phyloP scores from a whole-genome alignment of 2,888 invertebrate genomes.

The Laspeyria flexula region DNA sequence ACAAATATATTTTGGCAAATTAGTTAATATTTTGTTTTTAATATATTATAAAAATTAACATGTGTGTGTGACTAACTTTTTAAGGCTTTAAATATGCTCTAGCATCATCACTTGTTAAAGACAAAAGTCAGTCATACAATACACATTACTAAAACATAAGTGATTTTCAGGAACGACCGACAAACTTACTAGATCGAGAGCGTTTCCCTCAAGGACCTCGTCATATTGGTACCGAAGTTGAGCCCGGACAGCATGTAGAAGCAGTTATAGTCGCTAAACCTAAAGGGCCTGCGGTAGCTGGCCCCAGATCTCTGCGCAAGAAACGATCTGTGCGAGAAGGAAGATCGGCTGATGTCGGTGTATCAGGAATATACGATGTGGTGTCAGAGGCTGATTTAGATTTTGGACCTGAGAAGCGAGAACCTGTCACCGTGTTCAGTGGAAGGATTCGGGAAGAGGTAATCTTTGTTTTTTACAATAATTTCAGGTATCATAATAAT shows the following conservation, averaged over 20 bases:
- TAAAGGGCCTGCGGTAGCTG: constrained; percentile 82
- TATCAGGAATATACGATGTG: constrained; percentile 95
- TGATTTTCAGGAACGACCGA: constrained; percentile 79
- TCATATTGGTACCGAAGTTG: constrained; percentile 83
- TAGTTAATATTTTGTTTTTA: too few relatives aligned
- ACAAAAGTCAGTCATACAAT: too few relatives aligned
- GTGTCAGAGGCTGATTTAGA: constrained; percentile 96
- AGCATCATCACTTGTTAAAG: too few relatives aligned
- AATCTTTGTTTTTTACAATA: constrained; percentile 10
- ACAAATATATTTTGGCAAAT: too few relatives aligned
- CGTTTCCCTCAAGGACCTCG: constrained; percentile 93
- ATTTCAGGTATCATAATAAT: not conserved
- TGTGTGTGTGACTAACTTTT: too few relatives aligned
- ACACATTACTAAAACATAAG: too few relatives aligned
- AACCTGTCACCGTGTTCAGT: constrained; percentile 95
- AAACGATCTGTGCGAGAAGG: constrained; percentile 90
- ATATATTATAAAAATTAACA: too few relatives aligned
- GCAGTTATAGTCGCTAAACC: constrained; percentile 80
- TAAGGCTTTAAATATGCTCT: too few relatives aligned
- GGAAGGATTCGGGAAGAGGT: constrained; percentile 94
- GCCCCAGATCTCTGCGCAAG: constrained; percentile 85
- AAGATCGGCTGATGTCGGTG: constrained; percentile 94
- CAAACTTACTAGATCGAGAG: constrained; percentile 86
- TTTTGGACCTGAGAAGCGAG: constrained; percentile 94
- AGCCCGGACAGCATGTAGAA: constrained; percentile 68